Percentiles rank a stretch among this genome's conserved stretches.
Conservation (phyloP, 37 sponge, comb jelly and placozoan species). For the Oopsacas minuta region DNA sequence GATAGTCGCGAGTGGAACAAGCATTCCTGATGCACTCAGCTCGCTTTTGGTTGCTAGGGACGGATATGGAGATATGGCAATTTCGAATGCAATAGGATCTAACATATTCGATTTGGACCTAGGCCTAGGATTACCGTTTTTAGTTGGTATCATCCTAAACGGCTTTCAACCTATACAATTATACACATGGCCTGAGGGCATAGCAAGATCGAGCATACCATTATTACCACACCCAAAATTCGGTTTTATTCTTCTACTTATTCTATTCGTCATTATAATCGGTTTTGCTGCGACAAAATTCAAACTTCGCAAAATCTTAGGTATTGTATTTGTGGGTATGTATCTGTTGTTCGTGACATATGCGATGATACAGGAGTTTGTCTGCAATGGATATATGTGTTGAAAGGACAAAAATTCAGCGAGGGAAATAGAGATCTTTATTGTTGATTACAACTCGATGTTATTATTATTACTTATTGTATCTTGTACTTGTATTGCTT, state of each 20-base stretch:
- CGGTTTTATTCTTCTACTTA: conserved; percentile 51
- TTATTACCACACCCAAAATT: conserved; percentile 60
- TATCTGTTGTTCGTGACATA: conserved; percentile 54
- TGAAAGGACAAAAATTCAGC: neutral
- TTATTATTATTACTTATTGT: too few relatives aligned
- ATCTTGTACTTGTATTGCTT: conserved; percentile 4
- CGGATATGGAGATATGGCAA: conserved; percentile 85
- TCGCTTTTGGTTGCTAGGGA: conserved; percentile 73
- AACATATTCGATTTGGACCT: conserved; percentile 81
- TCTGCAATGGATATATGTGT: conserved; percentile 27
- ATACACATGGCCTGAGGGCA: conserved; percentile 22
- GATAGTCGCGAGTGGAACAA: conserved; percentile 69
- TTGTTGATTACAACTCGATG: neutral
- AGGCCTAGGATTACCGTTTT: conserved; percentile 57
- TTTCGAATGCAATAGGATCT: conserved; percentile 81
- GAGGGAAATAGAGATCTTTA: neutral
- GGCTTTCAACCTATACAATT: conserved; percentile 33
- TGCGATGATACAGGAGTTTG: conserved; percentile 52
- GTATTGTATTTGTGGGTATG: conserved; percentile 37
- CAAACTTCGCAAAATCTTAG: conserved; percentile 54
- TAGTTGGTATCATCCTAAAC: conserved; percentile 44
- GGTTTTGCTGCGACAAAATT: conserved; percentile 35
- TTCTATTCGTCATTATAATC: conserved; percentile 40
- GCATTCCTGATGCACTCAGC: conserved; percentile 72
- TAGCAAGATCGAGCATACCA: conserved; percentile 16